Percentiles rank a stretch among this genome's conserved stretches.
phyloP scores from a whole-genome alignment of 2,797 vertebrate species.

The Muraenolepis orangiensis region DNA sequence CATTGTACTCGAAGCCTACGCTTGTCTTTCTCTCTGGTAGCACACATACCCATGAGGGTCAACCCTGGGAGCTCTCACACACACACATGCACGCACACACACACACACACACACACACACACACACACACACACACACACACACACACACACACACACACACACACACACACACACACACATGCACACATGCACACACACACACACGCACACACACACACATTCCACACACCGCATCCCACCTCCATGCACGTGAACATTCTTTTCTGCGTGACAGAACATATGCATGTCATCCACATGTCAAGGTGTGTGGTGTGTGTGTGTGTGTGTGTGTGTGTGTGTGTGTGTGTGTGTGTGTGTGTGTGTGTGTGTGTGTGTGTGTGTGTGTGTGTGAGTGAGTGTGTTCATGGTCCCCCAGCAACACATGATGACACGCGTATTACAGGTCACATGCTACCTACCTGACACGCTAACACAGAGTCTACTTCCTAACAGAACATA shows the following conservation, averaged over 20 bases:
- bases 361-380: not conserved
- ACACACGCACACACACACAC: not conserved
- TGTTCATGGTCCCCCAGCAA: not conserved
- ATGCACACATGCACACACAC: not conserved
- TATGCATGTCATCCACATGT: not conserved
- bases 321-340: not conserved
- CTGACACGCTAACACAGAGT: no score
- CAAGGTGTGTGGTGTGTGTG: conserved; percentile 1
- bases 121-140: conserved; percentile 3
- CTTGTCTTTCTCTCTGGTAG: not conserved
- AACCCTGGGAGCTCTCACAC: not conserved
- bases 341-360: no score
- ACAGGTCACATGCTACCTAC: not conserved
- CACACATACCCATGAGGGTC: not conserved
- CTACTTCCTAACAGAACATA: no score
- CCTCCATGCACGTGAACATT: not conserved
- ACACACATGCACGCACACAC: conserved; percentile 1
- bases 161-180: conserved; percentile 7
- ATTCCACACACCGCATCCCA: not conserved
- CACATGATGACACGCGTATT: not conserved
- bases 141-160: conserved; percentile 4
- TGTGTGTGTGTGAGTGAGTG: not conserved
- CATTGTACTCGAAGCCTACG: not conserved
- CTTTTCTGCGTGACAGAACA: not conserved
- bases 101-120: conserved; percentile 12